phyloP scores from a whole-genome alignment of 2,797 vertebrate species.

The Petrocephalus sullivani region DNA sequence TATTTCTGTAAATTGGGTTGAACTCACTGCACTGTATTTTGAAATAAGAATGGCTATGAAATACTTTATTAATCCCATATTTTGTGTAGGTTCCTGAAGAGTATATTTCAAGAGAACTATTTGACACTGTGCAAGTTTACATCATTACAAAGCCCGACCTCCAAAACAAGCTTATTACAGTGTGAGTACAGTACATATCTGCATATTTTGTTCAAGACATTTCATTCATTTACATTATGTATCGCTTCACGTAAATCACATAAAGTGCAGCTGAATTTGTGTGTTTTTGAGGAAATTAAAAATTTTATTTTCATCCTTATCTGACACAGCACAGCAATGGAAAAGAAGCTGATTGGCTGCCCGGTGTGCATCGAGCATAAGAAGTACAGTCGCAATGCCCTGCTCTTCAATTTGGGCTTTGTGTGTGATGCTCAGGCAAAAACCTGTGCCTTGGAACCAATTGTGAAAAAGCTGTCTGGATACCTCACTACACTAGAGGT shows the following conservation, averaged over 20 bases:
- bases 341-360: slow-evolving; percentile 94
- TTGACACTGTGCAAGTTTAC: slow-evolving; percentile 96
- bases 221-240: neutral
- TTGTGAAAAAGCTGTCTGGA: slow-evolving; percentile 94
- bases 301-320: neutral
- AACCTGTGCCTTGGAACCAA: slow-evolving; percentile 89
- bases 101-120: slow-evolving; percentile 93
- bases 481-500: slow-evolving; percentile 97
- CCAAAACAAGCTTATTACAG: slow-evolving; percentile 97
- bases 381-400: slow-evolving; percentile 92
- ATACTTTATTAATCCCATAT: slow-evolving; percentile 18
- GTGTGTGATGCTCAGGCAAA: slow-evolving; percentile 90
- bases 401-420: slow-evolving; percentile 93
- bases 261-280: neutral
- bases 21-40: neutral
- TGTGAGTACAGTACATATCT: slow-evolving; percentile 66
- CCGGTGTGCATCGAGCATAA: slow-evolving; percentile 97
- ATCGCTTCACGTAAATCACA: neutral
- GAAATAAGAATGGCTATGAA: neutral
- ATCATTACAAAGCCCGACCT: slow-evolving; percentile 98
- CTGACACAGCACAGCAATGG: slow-evolving; percentile 88
- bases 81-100: slow-evolving; percentile 86
- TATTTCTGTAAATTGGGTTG: neutral
- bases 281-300: neutral
- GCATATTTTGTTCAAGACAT: neutral